phyloP scores from a whole-genome alignment of 1,140 invertebrate genomes.

The Drosophila burlai region DNA sequence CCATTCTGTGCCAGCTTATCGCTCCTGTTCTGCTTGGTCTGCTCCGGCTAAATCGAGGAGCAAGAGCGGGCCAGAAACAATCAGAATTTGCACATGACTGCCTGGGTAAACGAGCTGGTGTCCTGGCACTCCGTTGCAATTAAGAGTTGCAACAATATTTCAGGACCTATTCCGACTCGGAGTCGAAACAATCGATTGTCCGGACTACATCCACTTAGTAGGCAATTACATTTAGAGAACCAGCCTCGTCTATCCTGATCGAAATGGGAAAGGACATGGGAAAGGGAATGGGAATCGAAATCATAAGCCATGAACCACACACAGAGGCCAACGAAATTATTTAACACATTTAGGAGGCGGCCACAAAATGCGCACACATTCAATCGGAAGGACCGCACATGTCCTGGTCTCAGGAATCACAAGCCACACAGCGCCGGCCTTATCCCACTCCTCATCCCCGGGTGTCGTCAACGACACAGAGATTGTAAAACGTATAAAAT shows the following conservation, averaged over 20 bases:
- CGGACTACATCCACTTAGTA: slow-evolving; percentile 45
- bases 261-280: background rate
- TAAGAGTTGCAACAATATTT: slow-evolving; percentile 48
- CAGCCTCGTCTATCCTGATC: slow-evolving; percentile 5
- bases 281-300: background rate
- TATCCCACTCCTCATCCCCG: slow-evolving; percentile 8
- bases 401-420: slow-evolving; percentile 16
- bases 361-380: slow-evolving; percentile 59
- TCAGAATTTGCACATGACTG: slow-evolving; percentile 54
- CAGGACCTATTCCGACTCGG: slow-evolving; percentile 21
- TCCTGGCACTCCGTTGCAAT: slow-evolving; percentile 31
- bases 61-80: slow-evolving; percentile 20
- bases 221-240: slow-evolving; percentile 50
- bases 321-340: slow-evolving; percentile 27
- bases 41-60: slow-evolving; percentile 19
- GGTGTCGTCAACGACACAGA: slow-evolving; percentile 48
- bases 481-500: slow-evolving; percentile 73
- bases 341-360: slow-evolving; percentile 38
- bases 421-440: background rate
- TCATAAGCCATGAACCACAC: slow-evolving; percentile 43
- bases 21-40: slow-evolving; percentile 46
- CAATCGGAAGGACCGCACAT: slow-evolving; percentile 44
- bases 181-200: slow-evolving; percentile 29
- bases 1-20: slow-evolving; percentile 21
- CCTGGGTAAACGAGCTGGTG: slow-evolving; percentile 15